Conservation (phyloP, 1,140 invertebrate genomes). For the Microvelia longipes region DNA sequence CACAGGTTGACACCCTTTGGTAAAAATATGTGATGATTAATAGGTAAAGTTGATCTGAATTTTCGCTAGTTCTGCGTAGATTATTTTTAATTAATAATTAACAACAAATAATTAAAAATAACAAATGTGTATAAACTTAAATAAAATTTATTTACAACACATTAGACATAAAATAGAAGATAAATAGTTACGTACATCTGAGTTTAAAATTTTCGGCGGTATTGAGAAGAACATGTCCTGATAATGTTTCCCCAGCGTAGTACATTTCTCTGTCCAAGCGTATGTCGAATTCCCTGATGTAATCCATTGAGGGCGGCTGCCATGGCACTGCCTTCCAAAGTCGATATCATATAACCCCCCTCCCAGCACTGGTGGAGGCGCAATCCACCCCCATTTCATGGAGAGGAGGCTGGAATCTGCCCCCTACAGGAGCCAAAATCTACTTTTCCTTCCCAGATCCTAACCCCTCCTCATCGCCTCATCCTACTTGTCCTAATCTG, state of each 20-base stretch:
- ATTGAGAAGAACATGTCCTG: conserved; percentile 52
- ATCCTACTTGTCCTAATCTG: background rate
- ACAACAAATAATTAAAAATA: too few species aligned
- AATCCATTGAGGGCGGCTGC: conserved; percentile 43
- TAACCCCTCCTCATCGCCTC: background rate
- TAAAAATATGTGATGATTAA: too few species aligned
- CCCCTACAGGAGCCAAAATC: background rate
- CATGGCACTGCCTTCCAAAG: conserved; percentile 1
- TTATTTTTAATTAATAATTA: too few species aligned
- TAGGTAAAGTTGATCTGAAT: too few species aligned
- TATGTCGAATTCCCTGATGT: conserved; percentile 63
- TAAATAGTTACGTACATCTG: conserved; percentile 39
- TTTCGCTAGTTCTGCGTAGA: too few species aligned
- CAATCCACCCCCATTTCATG: background rate
- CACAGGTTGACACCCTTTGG: too few species aligned
- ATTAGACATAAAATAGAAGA: too few species aligned
- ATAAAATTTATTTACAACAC: too few species aligned
- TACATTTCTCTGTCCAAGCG: conserved; percentile 58
- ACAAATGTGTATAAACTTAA: too few species aligned
- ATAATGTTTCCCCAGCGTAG: conserved; percentile 55
- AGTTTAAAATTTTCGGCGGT: conserved; percentile 63
- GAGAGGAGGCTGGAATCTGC: background rate
- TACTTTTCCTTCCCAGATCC: background rate
- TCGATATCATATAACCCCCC: background rate
- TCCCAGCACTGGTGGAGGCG: too few species aligned